Evolutionary conservation across 1,140 invertebrate species (phyloP), one percentile per base, ranked within the genome.

Genomic region (Bilobella aurantiaca): DNA sequence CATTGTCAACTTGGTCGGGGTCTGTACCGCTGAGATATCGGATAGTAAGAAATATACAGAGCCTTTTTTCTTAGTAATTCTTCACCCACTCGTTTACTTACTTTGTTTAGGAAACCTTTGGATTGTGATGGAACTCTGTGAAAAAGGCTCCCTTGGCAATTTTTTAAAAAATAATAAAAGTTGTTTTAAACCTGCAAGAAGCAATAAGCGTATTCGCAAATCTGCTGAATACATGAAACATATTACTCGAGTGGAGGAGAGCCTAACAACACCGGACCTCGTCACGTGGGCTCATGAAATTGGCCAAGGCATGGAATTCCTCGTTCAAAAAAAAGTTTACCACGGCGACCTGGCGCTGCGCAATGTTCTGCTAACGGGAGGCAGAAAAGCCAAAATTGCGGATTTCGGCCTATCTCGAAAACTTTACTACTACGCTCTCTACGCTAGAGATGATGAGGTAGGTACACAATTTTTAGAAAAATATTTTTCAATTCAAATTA

Each of bases 1-100:
- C 75, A 83, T 93, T 31, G 88, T 93, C 2, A 81, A 81, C 53
- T 78, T 93, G 53, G 75, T 92, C 1, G 90, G 85, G 0, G 91
- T 87, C 73, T 90, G 88, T 71, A 89, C 87, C 12, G 27, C 14
- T 12, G 34, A 42, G 18, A 42, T 42, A 8, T 18, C 8, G 34
- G 18, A 12, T 42, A 8, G 34, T 42, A 42, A 42, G 34, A n/a
- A n/a, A n/a, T n/a, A n/a, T n/a, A n/a, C n/a, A n/a, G n/a, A n/a
- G n/a, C n/a, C 18, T 18, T 42, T 18, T 42, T 18, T 42, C 34
- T 12, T 12, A 42, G 8, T 12, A 42, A 42, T 8, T 42, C 18
- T 42, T 18, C 34, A 42, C 8, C 18, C 18, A 42, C 34, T 12
- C 18, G 18, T 12, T 12, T 42, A 8, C 18, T 42, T 42, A 42